Evolutionary conservation across 2,797 vertebrate genomes (phyloP), one percentile per base, ranked within the genome.

Genomic region (Sciaenops ocellatus): DNA sequence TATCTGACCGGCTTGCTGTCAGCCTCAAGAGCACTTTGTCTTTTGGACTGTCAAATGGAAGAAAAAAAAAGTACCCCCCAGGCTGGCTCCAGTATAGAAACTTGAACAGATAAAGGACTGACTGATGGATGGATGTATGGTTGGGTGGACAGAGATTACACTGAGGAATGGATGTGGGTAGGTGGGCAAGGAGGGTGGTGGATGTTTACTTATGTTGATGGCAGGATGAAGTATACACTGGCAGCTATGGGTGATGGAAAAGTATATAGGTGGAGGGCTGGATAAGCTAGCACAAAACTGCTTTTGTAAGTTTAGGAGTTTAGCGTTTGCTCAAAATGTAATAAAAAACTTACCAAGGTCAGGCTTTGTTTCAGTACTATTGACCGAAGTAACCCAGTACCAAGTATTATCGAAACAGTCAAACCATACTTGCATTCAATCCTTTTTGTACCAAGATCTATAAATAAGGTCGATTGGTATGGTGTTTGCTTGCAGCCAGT

Each of bases 11-110:
- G 61, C 81, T 46, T 38, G 65, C 81, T 83, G 87, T 85, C 89
- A 86, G 68, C 52, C 70, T 85, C 28, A n/a, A 86, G 76, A 76
- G 76, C 85, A 86, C 78, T 87, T 83, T 89, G 87, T 86, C 84
- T 82, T 85, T 54, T 72, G 38, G 67, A 41, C 79, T 80, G 83
- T 85, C 83, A 79, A 42, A n/a, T 22, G 46, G 41, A 9, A 50
- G 18, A 1, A 52, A 72, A 57, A 67, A 69, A 61, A 57, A 54
- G 18, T 52, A 51, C 69, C 54, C 62, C 28, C 59, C 17, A 42
- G 64, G 65, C 65, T 17, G 18, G 34, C 65, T 76, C 22, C 51
- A 54, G 24, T 28, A 38, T 1, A 42, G 67, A 12, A 69, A 60
- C 34, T 42, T 20, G 48, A 68, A 34, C 22, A 81, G 83, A 83